A percentile compares a stretch with the other conserved stretches of the same genome.
Evolutionary conservation across 2,113 vertebrate species (phyloP).

Genomic region (Nematolebias whitei): DNA sequence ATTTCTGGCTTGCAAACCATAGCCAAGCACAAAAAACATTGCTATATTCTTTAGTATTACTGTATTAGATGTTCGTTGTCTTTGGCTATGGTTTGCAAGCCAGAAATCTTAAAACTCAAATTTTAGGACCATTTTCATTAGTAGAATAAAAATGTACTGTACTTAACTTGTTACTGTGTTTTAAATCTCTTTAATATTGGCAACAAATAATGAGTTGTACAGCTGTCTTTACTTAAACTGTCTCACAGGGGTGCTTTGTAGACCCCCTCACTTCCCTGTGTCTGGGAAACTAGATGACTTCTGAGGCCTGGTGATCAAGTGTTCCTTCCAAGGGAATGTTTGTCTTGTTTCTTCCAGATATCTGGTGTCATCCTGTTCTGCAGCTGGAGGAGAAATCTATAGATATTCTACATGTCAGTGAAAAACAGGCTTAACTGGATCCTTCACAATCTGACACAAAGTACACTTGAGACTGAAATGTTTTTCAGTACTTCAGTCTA

Average conservation of each 20-base stretch:
- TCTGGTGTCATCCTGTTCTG: constrained; percentile 68
- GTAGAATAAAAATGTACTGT: constrained; percentile 33
- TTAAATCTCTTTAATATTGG: constrained; percentile 56
- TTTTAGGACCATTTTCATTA: background rate
- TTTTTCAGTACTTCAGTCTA: constrained; percentile 34
- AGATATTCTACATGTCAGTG: constrained; percentile 67
- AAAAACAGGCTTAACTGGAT: constrained; percentile 60
- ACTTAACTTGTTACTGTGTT: background rate
- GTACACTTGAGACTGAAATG: constrained; percentile 52
- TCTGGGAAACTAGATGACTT: constrained; percentile 67
- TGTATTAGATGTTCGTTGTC: too few species aligned
- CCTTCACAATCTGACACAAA: constrained; percentile 61
- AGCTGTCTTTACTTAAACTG: constrained; percentile 64
- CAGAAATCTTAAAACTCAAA: background rate
- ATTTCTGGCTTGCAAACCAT: too few species aligned
- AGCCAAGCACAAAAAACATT: too few species aligned
- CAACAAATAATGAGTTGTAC: constrained; percentile 70
- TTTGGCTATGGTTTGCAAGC: too few species aligned
- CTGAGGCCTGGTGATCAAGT: constrained; percentile 37
- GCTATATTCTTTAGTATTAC: too few species aligned
- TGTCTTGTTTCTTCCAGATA: constrained; percentile 57
- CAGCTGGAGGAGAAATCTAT: constrained; percentile 63
- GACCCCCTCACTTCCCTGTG: constrained; percentile 35
- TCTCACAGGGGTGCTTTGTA: constrained; percentile 56
- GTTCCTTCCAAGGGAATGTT: constrained; percentile 41